Evolutionary conservation across 92 coral and sea anemone species (phyloP), one percentile per base, ranked within the genome.

Genomic region (Isaurus tuberculatus): DNA sequence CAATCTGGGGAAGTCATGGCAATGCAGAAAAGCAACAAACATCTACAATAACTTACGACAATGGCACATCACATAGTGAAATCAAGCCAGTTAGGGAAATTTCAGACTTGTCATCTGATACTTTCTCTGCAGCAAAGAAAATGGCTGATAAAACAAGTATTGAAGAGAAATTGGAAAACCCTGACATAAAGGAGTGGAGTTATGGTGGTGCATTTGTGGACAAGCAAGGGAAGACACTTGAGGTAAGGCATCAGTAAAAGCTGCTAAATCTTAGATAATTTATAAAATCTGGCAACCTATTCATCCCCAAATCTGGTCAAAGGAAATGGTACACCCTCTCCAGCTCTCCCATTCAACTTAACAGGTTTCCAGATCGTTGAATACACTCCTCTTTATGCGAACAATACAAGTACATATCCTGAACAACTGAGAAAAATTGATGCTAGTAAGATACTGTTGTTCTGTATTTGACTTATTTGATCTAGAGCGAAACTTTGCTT

Each of bases 181-280:
- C 83, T 2, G 20, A 26, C 51, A 31, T 79, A 42, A 91, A 88
- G 80, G 88, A 84, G 5, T 95, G 98, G 98, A 93, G 98, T 70
- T 87, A 26, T 85, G 98, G 98, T 49, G 63, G 48, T 26, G 90
- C 93, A 26, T 43, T 91, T 42, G 68, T 75, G n/a, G 94, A 95
- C 72, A 92, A 89, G 75, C 93, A 90, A 71, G 94, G 94, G 36
- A 91, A 88, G 25, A 72, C 67, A 43, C 57, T 95, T n/a, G 94
- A 95, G 97, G 98, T 68, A 75, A 57, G 75, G 85, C 79, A 70
- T 79, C 86, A 79, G 27, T n/a, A n/a, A n/a, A n/a, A n/a, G n/a
- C n/a, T n/a, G n/a, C n/a, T n/a, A n/a, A n/a, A n/a, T n/a, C n/a
- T n/a, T n/a, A n/a, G n/a, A n/a, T n/a, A n/a, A n/a, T n/a, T n/a